Percentiles rank a stretch among this genome's conserved stretches.
Evolutionary conservation across 2,888 invertebrate genomes (phyloP).

Genomic region (Catocala fraxini): DNA sequence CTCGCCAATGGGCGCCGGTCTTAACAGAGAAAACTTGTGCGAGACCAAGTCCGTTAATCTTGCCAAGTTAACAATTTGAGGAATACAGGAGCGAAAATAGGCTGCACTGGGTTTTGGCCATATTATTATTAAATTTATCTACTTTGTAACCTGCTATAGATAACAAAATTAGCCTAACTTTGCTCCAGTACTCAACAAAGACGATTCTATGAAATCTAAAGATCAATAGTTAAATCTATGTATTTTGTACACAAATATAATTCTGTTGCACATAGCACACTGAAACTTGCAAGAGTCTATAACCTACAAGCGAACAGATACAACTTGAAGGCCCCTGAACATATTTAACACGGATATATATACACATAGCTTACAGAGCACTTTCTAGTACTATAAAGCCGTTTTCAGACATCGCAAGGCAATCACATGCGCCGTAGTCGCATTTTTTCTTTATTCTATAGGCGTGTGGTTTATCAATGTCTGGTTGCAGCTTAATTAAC

Average conservation of each 20-base stretch:
- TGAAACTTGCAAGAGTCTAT: slow-evolving; percentile 12
- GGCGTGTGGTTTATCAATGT: background rate
- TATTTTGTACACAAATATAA: slow-evolving; percentile 26
- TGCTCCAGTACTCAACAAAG: too few species aligned
- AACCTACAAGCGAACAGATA: slow-evolving; percentile 24
- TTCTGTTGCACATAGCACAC: slow-evolving; percentile 15
- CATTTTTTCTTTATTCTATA: too few species aligned
- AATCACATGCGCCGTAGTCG: background rate
- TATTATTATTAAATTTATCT: too few species aligned
- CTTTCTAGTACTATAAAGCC: slow-evolving; percentile 16
- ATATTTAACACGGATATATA: slow-evolving; percentile 27
- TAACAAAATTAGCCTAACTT: too few species aligned
- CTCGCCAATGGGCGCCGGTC: too few species aligned
- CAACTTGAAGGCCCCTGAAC: slow-evolving; percentile 25
- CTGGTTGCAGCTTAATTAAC: background rate
- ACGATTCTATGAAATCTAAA: too few species aligned
- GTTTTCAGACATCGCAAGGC: background rate
- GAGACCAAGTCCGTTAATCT: too few species aligned
- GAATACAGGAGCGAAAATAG: too few species aligned
- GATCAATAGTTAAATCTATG: background rate
- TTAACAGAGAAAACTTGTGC: too few species aligned
- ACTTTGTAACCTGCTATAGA: too few species aligned
- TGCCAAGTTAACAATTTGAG: too few species aligned
- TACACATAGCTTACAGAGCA: slow-evolving; percentile 24
- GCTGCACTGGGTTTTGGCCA: too few species aligned